A percentile compares a stretch with the other conserved stretches of the same genome.
Conservation (phyloP, 2,113 vertebrate species). For the Terrapene triunguis region DNA sequence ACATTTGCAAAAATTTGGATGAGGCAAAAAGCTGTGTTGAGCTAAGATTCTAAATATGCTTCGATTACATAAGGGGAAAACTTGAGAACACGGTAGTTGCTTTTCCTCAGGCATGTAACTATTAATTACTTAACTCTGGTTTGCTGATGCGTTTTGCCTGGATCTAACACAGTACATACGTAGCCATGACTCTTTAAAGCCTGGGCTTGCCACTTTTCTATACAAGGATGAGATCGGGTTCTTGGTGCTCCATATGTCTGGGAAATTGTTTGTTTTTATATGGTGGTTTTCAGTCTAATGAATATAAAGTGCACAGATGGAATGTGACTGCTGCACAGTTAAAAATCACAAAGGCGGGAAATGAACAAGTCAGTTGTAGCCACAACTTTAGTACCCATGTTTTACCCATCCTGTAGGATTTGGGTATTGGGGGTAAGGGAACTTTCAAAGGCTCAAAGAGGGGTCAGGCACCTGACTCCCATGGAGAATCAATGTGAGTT, state of each 20-base stretch:
- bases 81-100: background rate
- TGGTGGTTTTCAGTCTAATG: background rate
- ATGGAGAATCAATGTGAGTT: background rate
- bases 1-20: background rate
- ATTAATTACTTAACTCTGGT: background rate
- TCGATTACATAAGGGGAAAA: background rate
- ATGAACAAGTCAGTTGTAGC: background rate
- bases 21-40: background rate
- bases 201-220: background rate
- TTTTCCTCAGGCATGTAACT: background rate
- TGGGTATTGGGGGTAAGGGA: background rate
- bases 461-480: background rate
- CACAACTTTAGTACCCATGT: background rate
- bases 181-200: background rate
- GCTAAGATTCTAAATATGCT: background rate
- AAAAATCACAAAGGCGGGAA: background rate
- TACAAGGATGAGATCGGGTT: background rate
- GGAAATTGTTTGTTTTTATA: background rate
- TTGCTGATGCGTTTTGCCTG: background rate
- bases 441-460: background rate
- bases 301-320: background rate
- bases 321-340: background rate
- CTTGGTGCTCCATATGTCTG: background rate
- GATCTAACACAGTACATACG: background rate
- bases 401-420: background rate